These are phyloP conservation scores for Aphelenchoides bicaudatus DNA, from an alignment of 2,888 invertebrate species.

Conservation along the genomic window DNA sequence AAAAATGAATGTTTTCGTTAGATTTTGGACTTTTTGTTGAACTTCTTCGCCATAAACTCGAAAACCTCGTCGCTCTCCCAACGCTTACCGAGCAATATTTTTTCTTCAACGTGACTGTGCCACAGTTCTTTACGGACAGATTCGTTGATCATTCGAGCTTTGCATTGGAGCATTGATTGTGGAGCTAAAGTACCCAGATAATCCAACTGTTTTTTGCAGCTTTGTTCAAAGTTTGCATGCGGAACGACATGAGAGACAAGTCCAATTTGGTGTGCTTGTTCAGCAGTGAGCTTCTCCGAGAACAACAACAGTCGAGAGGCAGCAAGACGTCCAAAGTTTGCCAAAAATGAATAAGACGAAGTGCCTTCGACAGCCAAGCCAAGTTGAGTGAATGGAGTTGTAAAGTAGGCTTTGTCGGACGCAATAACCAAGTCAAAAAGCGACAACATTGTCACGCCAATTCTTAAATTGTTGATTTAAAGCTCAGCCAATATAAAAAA, in stretches of 20 bases:
- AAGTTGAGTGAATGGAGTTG: conserved; percentile 79
- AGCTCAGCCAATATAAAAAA: background rate
- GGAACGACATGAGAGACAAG: conserved; percentile 78
- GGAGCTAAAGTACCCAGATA: background rate
- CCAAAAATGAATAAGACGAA: conserved; percentile 79
- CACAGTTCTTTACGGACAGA: background rate
- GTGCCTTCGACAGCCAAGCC: conserved; percentile 85
- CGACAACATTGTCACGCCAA: conserved; percentile 78
- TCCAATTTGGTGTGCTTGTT: conserved; percentile 75
- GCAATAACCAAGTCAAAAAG: conserved; percentile 85
- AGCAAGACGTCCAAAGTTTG: conserved; percentile 62
- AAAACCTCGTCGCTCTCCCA: conserved; percentile 10
- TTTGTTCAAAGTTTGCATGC: conserved; percentile 29
- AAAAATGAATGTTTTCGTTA: background rate
- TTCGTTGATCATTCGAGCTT: conserved; percentile 11
- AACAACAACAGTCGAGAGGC: conserved; percentile 68
- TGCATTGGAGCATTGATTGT: conserved; percentile 1
- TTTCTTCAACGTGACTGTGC: conserved; percentile 15
- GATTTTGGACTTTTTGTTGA: conserved; percentile 8
- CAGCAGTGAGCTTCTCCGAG: conserved; percentile 74
- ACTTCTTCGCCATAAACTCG: conserved; percentile 7
- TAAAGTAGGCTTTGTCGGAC: conserved; percentile 67
- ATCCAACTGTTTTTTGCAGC: background rate
- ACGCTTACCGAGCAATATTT: background rate
- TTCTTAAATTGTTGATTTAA: conserved; percentile 70